Evolutionary conservation across 2,888 invertebrate species (phyloP).

Genomic region (Folsomia manolachei): DNA sequence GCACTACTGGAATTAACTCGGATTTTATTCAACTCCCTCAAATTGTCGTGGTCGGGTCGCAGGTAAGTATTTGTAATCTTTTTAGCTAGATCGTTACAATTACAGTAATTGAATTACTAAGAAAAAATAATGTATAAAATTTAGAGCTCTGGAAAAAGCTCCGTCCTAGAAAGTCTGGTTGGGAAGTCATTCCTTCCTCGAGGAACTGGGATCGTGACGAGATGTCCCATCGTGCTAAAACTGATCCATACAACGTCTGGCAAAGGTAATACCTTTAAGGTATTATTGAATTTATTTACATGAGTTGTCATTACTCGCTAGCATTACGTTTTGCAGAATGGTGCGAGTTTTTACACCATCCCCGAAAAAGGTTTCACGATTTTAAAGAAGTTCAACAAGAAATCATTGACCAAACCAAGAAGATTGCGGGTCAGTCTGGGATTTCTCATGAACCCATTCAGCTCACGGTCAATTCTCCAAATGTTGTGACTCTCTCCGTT

Average conservation of each 20-base stretch:
- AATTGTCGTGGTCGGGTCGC: not conserved
- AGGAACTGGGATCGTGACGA: conserved; percentile 33
- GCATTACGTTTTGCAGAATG: not conserved
- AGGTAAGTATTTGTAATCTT: no score
- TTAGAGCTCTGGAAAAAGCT: conserved; percentile 39
- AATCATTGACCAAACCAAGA: conserved; percentile 89
- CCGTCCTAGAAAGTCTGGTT: conserved; percentile 33
- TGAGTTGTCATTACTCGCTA: not conserved
- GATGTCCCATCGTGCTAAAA: conserved; percentile 33
- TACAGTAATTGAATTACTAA: no score
- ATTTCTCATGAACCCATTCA: conserved; percentile 93
- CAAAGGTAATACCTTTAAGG: not conserved
- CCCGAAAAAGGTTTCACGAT: conserved; percentile 69
- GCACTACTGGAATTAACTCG: not conserved
- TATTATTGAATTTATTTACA: conserved; percentile 5
- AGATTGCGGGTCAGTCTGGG: conserved; percentile 95
- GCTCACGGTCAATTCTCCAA: conserved; percentile 88
- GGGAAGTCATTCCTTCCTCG: conserved; percentile 28
- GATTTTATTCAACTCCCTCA: not conserved
- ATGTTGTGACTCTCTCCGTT: conserved; percentile 85
- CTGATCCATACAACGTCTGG: conserved; percentile 4
- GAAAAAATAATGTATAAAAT: no score
- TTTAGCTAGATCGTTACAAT: no score
- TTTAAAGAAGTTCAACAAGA: conserved; percentile 87
- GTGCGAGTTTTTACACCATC: not conserved